phyloP scores from a whole-genome alignment of 1,140 invertebrate genomes.

The Acromyrmex charruanus region DNA sequence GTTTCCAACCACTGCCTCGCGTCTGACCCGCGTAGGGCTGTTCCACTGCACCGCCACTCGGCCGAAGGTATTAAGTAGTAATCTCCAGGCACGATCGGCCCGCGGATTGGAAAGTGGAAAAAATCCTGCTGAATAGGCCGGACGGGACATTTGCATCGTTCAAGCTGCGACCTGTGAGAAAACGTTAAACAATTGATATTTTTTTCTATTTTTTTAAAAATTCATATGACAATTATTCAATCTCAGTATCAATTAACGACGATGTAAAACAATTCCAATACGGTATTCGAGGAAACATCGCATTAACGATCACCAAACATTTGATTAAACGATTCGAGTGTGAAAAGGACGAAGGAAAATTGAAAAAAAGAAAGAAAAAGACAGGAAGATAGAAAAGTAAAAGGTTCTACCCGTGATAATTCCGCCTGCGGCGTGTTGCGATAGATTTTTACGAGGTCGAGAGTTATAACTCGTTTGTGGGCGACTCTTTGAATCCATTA shows the following conservation, averaged over 20 bases:
- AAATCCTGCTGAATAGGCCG: slow-evolving; percentile 34
- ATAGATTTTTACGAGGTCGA: slow-evolving; percentile 61
- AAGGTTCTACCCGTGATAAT: slow-evolving; percentile 21
- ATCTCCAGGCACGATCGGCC: slow-evolving; percentile 80
- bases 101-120: slow-evolving; percentile 78
- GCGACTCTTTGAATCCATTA: slow-evolving; percentile 62
- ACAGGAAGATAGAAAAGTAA: background rate
- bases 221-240: background rate
- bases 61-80: slow-evolving; percentile 81
- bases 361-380: background rate
- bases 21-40: slow-evolving; percentile 73
- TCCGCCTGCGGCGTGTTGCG: slow-evolving; percentile 43
- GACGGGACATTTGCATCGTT: background rate
- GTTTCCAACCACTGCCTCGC: slow-evolving; percentile 64
- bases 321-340: slow-evolving; percentile 2
- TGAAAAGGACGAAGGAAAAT: slow-evolving; percentile 20
- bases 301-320: background rate
- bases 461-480: slow-evolving; percentile 59
- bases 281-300: slow-evolving; percentile 3
- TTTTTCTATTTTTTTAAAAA: background rate
- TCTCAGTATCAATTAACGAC: background rate
- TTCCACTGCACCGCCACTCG: slow-evolving; percentile 73
- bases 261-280: background rate
- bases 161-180: background rate
- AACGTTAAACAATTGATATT: background rate